Evolutionary conservation across 2,888 invertebrate genomes (phyloP).

Genomic region (Leptinotarsa juncta): DNA sequence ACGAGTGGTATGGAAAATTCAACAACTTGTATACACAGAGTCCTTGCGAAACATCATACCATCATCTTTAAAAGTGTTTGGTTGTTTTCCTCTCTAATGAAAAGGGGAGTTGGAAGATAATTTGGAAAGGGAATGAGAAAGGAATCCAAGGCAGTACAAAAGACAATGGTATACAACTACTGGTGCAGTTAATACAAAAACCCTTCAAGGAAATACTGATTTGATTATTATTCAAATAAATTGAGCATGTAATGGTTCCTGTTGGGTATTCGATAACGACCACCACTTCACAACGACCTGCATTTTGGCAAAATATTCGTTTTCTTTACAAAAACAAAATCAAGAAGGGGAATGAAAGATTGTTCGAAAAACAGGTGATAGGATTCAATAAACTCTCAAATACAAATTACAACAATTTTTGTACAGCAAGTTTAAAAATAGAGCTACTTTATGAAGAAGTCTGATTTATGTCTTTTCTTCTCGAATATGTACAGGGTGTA

Average conservation of each 20-base stretch:
- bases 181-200: not conserved
- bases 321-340: slow-evolving; percentile 26
- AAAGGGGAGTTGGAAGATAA: too few relatives aligned
- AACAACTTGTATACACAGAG: slow-evolving; percentile 18
- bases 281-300: slow-evolving; percentile 6
- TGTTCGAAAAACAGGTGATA: slow-evolving; percentile 39
- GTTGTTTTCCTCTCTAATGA: not conserved
- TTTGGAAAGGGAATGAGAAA: too few relatives aligned
- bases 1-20: slow-evolving; percentile 30
- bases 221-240: slow-evolving; percentile 10
- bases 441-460: slow-evolving; percentile 29
- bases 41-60: slow-evolving; percentile 9
- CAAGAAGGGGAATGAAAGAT: not conserved
- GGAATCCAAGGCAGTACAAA: too few relatives aligned
- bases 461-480: slow-evolving; percentile 16
- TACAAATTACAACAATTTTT: slow-evolving; percentile 41
- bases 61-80: not conserved
- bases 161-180: too few relatives aligned
- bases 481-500: slow-evolving; percentile 20
- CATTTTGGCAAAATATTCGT: slow-evolving; percentile 26
- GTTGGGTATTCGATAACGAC: slow-evolving; percentile 19
- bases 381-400: slow-evolving; percentile 38
- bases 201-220: slow-evolving; percentile 15
- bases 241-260: slow-evolving; percentile 6
- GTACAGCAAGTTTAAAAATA: slow-evolving; percentile 35